Percentiles rank a stretch among this genome's conserved stretches.
Evolutionary conservation across 2,113 vertebrate species (phyloP).

Genomic region (Pygathrix nemaeus): DNA sequence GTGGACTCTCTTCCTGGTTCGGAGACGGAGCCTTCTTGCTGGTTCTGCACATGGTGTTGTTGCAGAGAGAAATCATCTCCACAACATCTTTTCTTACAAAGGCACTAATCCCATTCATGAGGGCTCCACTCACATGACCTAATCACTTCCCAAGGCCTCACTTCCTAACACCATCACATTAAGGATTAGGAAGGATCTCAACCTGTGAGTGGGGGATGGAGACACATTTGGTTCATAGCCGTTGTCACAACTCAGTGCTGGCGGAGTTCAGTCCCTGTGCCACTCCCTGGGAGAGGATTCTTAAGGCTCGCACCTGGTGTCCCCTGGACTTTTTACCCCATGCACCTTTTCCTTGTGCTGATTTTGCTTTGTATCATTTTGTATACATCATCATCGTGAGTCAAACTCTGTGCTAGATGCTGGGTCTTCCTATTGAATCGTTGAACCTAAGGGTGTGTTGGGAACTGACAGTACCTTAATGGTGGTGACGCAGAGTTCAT

Average conservation of each 20-base stretch:
- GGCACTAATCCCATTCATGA: background rate
- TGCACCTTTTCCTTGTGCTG: background rate
- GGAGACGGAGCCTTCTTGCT: background rate
- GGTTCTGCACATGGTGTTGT: accelerated
- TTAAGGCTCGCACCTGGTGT: background rate
- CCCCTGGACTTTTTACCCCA: no score
- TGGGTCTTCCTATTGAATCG: background rate
- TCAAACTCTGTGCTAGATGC: background rate
- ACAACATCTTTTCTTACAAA: background rate
- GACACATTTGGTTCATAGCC: background rate
- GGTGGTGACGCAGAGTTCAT: background rate
- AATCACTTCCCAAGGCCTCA: background rate
- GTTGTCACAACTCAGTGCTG: background rate
- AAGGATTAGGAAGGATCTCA: background rate
- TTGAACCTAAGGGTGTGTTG: background rate
- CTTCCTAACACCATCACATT: background rate
- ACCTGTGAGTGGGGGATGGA: no score
- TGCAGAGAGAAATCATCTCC: background rate
- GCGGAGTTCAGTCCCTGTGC: background rate
- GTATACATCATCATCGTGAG: background rate
- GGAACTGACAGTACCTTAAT: background rate
- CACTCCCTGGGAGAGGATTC: background rate
- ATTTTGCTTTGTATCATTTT: background rate
- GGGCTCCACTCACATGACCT: no score
- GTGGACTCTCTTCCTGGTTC: background rate